A percentile compares a stretch with the other conserved stretches of the same genome.
phyloP scores from a whole-genome alignment of 2,113 vertebrate genomes.

The Ascaphus truei region DNA sequence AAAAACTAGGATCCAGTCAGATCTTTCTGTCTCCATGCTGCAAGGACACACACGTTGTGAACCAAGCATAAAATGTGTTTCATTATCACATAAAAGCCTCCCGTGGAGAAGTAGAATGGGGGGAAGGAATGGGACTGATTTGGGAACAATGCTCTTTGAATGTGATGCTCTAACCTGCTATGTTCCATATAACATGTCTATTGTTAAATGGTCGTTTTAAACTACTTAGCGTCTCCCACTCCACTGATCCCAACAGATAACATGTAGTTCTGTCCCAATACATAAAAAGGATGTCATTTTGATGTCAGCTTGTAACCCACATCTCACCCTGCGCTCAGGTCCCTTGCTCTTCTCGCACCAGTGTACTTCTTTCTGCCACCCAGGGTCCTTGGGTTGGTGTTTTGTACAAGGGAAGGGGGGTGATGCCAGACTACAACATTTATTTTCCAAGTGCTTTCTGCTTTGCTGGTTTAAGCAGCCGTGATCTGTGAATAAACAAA shows the following conservation, averaged over 20 bases:
- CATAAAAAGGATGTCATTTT: conserved; percentile 47
- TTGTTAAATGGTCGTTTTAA: conserved; percentile 75
- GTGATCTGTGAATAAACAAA: conserved; percentile 90
- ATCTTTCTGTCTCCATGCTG: conserved; percentile 46
- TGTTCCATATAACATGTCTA: conserved; percentile 64
- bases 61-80: conserved; percentile 76
- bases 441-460: conserved; percentile 59
- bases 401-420: conserved; percentile 7
- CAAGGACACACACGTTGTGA: conserved; percentile 74
- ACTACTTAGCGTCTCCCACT: conserved; percentile 70
- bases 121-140: conserved; percentile 60
- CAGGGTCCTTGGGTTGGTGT: neutral
- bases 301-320: neutral
- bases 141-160: conserved; percentile 65
- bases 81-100: conserved; percentile 89
- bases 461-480: conserved; percentile 73
- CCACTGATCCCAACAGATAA: conserved; percentile 68
- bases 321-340: neutral
- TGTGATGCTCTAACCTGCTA: conserved; percentile 77
- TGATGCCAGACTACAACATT: conserved; percentile 45
- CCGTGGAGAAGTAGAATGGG: conserved; percentile 72
- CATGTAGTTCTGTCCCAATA: conserved; percentile 61
- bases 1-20: conserved; percentile 34
- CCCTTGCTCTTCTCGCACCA: neutral
- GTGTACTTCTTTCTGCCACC: neutral